A percentile compares a stretch with the other conserved stretches of the same genome.
Conservation (phyloP, 2,113 vertebrate genomes). For the Coturnix japonica region DNA sequence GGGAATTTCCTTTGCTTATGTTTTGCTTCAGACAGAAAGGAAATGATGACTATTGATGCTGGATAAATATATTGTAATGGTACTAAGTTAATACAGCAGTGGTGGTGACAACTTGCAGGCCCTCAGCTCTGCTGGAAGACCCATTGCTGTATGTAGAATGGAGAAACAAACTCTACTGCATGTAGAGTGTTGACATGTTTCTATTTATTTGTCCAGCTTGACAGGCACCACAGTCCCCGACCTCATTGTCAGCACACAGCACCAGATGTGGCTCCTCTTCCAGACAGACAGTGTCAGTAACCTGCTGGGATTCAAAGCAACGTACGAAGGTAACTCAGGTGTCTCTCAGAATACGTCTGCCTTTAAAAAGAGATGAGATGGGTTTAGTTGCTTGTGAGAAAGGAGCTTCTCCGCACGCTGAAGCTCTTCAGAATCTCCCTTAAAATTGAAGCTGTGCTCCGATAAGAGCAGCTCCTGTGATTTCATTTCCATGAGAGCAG, state of each 20-base stretch:
- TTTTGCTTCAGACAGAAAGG: neutral
- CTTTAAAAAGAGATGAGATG: neutral
- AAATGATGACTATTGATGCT: neutral
- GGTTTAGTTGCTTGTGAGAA: neutral
- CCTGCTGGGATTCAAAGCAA: conserved; percentile 94
- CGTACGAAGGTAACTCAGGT: conserved; percentile 87
- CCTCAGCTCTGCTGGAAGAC: neutral
- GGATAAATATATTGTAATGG: neutral
- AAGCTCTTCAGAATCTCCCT: neutral
- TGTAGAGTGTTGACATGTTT: neutral
- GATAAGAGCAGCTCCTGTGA: neutral
- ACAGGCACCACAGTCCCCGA: conserved; percentile 94
- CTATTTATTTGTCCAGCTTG: conserved; percentile 78
- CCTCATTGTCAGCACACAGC: conserved; percentile 96
- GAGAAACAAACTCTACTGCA: too few relatives aligned
- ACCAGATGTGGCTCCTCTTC: conserved; percentile 99
- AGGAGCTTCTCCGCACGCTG: neutral
- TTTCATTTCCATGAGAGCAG: neutral
- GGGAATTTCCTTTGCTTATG: neutral
- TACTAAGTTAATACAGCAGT: neutral
- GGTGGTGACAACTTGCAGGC: neutral
- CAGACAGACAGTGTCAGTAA: conserved; percentile 96
- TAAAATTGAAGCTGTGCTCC: neutral
- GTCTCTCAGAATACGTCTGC: neutral
- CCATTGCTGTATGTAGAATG: accelerated